These are phyloP conservation scores for cattle (Bos taurus) DNA, from an alignment of 2,113 vertebrate species.

Conservation along the genomic window ARS-UCD2.0 NC_037345.1:685001-685500, in stretches of 20 bases:
- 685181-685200: neutral
- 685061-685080: neutral
- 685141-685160: neutral
- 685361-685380: neutral
- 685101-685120: neutral
- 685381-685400: neutral
- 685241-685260: neutral
- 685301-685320: neutral
- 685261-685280: neutral
- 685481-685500: neutral
- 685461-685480: neutral
- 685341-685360: neutral
- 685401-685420: neutral
- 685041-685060: neutral
- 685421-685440: too few species aligned
- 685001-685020: neutral
- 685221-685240: neutral
- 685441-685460: too few species aligned
- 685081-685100: neutral
- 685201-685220: neutral
- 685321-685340: neutral
- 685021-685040: neutral
- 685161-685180: neutral
- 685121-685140: neutral
- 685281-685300: neutral